phyloP scores from a whole-genome alignment of 2,113 vertebrate species.

The Brachirus orientalis region DNA sequence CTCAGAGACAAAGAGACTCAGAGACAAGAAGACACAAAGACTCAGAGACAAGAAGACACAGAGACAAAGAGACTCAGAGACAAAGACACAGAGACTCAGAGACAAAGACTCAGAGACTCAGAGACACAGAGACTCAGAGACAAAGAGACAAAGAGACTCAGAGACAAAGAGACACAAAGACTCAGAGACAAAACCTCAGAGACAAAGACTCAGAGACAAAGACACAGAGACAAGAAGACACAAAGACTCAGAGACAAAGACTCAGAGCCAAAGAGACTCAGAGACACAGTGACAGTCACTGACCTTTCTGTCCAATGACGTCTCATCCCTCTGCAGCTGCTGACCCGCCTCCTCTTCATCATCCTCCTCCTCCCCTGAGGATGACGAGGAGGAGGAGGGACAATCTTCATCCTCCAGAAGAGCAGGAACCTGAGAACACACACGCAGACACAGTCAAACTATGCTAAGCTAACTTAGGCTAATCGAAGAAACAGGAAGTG shows the following conservation, averaged over 20 bases:
- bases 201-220: no score
- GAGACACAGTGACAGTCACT: background rate
- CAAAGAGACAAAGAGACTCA: no score
- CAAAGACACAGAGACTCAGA: background rate
- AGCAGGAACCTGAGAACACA: slow-evolving; percentile 86
- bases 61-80: no score
- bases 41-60: no score
- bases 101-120: background rate
- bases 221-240: no score
- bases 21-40: no score
- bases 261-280: no score
- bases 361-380: slow-evolving; percentile 61
- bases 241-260: background rate
- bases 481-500: background rate
- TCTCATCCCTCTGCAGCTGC: slow-evolving; percentile 41
- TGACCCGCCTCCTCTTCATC: slow-evolving; percentile 70
- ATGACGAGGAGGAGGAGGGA: slow-evolving; percentile 52
- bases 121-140: no score
- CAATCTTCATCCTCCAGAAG: slow-evolving; percentile 83
- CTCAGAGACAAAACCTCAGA: no score
- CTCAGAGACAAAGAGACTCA: background rate
- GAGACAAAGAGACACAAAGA: background rate
- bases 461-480: background rate
- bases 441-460: background rate
- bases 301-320: slow-evolving; percentile 87